Conservation (phyloP, 2,888 invertebrate species). For the Diadegma fenestrale region DNA sequence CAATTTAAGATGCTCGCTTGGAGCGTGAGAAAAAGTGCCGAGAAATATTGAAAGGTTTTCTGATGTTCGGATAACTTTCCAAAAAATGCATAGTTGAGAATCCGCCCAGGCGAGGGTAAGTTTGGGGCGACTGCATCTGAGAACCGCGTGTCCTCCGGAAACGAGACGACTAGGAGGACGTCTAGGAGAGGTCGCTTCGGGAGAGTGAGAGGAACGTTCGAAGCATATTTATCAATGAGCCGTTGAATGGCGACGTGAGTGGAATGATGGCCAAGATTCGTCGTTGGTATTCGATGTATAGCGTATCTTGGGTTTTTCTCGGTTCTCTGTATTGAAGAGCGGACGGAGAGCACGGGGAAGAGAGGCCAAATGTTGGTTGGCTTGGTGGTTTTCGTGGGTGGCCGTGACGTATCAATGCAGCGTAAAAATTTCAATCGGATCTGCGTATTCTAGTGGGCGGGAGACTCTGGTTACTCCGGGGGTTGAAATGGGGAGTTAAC, state of each 20-base stretch:
- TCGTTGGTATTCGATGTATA: conserved; percentile 21
- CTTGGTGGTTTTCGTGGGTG: conserved; percentile 19
- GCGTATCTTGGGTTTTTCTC: conserved; percentile 12
- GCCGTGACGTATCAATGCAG: conserved; percentile 44
- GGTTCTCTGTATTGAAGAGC: conserved; percentile 6
- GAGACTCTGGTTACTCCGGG: conserved; percentile 2
- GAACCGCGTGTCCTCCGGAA: not conserved
- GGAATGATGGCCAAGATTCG: conserved; percentile 46
- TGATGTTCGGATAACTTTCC: not conserved
- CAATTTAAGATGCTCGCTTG: no score
- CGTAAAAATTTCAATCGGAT: conserved; percentile 14
- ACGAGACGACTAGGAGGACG: not conserved
- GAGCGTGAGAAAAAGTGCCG: no score
- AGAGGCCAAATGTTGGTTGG: conserved; percentile 7
- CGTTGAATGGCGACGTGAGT: conserved; percentile 49
- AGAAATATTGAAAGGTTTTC: no score
- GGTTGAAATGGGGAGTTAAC: conserved; percentile 3
- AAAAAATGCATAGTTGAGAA: not conserved
- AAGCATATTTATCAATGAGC: conserved; percentile 34
- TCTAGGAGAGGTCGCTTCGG: conserved; percentile 1
- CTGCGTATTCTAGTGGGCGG: not conserved
- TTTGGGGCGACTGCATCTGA: not conserved
- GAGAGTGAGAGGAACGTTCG: conserved; percentile 17
- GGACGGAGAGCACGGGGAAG: not conserved
- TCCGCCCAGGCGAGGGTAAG: not conserved